Evolutionary conservation across 2,113 vertebrate genomes (phyloP).

Genomic region (Tiliqua scincoides): DNA sequence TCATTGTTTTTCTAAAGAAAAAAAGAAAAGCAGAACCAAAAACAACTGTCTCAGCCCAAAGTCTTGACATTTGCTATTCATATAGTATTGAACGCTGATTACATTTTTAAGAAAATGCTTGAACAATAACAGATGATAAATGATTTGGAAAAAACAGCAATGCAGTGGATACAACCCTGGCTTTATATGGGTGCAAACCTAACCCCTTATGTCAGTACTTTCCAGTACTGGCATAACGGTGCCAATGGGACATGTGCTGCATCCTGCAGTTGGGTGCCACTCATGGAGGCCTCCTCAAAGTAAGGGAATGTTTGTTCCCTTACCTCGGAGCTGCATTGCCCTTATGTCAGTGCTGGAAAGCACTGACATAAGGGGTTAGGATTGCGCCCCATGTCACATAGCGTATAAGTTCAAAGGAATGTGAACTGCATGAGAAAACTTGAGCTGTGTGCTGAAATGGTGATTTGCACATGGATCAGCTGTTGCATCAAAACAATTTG

Average conservation of each 20-base stretch:
- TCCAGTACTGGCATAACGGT: too few species aligned
- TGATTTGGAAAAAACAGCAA: neutral
- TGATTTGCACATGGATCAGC: neutral
- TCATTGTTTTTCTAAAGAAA: conserved; percentile 60
- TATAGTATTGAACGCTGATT: conserved; percentile 61
- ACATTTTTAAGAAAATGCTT: conserved; percentile 41
- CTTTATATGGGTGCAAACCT: neutral
- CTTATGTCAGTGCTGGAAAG: too few species aligned
- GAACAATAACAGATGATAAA: conserved; percentile 13
- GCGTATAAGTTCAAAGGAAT: neutral
- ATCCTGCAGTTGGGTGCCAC: too few species aligned
- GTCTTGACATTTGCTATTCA: conserved; percentile 64
- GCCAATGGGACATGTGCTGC: too few species aligned
- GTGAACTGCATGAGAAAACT: conserved; percentile 25
- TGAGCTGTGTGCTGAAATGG: neutral
- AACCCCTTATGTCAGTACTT: too few species aligned
- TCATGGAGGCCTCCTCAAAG: too few species aligned
- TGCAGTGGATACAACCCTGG: neutral
- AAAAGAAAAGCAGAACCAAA: conserved; percentile 41
- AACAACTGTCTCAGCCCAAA: conserved; percentile 52
- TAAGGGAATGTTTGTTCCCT: too few species aligned
- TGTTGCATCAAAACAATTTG: neutral
- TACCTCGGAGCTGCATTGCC: too few species aligned
- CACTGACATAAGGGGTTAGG: too few species aligned
- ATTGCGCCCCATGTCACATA: too few species aligned